Evolutionary conservation across 2,113 vertebrate genomes (phyloP), one percentile per base, ranked within the genome.

Genomic region (Ammodytes marinus): DNA sequence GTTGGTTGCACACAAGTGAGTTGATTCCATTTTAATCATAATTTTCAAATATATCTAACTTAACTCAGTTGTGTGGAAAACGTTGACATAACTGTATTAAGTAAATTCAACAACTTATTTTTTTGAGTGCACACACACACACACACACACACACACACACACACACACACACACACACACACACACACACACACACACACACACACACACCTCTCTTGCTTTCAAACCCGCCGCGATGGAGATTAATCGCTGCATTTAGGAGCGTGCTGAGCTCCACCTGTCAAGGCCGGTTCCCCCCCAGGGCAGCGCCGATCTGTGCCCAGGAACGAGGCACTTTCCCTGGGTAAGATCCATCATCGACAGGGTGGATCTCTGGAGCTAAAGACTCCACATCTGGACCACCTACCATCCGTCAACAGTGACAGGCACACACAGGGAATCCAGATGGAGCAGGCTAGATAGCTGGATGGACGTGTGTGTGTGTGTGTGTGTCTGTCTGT

Each of bases 241-340:
- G 92, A 93, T 91, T 92, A 93, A 93, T 91, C 77, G 87, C 88
- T 81, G 86, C 91, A 64, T 86, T 92, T 93, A 93, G 78, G 27
- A 86, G 89, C 86, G 86, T 63, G 89, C 90, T 92, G 89, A 92
- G 91, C 86, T 89, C 89, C 92, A 93, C 92, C 92, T 93, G 92
- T 90, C 89, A 91, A 67, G 63, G 85, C 79, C 65, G 65, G 39
- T 59, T 66, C 83, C 91, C 83, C 91, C 81, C 86, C 85, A 1
- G 84, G 89, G 85, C 83, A 70, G 67, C 78, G 42, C 63, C 35
- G 53, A 71, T 83, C 86, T 87, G 83, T 82, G 90, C 86, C 84
- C 63, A 9, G 49, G 78, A 89, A 83, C 42, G 69, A 75, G 72
- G 83, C 73, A 46, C 67, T 46, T 77, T 86, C 89, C 75, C 3